Evolutionary conservation across 2,797 vertebrate genomes (phyloP).

Genomic region (Oreochromis mossambicus): DNA sequence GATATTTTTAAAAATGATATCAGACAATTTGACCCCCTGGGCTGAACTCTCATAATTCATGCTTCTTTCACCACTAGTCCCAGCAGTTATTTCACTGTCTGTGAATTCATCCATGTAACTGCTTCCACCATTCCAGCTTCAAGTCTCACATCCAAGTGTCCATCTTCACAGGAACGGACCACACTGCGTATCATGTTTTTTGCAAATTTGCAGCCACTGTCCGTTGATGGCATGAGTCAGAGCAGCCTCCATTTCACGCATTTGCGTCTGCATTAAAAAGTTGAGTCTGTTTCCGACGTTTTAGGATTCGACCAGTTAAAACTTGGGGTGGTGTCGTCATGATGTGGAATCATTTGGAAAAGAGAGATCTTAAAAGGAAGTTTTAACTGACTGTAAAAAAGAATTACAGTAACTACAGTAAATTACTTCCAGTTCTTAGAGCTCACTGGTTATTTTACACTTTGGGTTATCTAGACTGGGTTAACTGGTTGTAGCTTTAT

Average conservation of each 20-base stretch:
- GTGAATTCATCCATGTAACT: conserved; percentile 41
- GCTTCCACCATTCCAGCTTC: background rate
- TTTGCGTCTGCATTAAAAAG: background rate
- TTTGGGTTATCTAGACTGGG: background rate
- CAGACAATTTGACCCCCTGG: conserved; percentile 11
- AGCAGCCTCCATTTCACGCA: background rate
- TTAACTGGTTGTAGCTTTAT: background rate
- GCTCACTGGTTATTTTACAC: background rate
- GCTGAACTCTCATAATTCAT: conserved; percentile 14
- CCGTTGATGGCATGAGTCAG: background rate
- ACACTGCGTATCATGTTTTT: background rate
- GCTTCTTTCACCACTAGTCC: background rate
- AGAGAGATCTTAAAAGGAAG: background rate
- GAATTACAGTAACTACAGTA: background rate
- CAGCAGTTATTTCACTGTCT: conserved; percentile 2
- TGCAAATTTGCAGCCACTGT: background rate
- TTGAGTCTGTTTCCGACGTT: background rate
- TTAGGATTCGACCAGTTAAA: background rate
- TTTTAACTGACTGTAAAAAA: background rate
- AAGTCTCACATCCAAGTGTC: conserved; percentile 17
- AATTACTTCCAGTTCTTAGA: background rate
- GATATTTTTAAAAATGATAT: conserved; percentile 2
- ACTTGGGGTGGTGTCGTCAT: background rate
- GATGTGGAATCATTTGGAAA: background rate
- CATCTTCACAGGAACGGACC: conserved; percentile 27